These are phyloP conservation scores for Pachypsylla venusta DNA, from an alignment of 1,140 invertebrate species.

Conservation along the genomic window DNA sequence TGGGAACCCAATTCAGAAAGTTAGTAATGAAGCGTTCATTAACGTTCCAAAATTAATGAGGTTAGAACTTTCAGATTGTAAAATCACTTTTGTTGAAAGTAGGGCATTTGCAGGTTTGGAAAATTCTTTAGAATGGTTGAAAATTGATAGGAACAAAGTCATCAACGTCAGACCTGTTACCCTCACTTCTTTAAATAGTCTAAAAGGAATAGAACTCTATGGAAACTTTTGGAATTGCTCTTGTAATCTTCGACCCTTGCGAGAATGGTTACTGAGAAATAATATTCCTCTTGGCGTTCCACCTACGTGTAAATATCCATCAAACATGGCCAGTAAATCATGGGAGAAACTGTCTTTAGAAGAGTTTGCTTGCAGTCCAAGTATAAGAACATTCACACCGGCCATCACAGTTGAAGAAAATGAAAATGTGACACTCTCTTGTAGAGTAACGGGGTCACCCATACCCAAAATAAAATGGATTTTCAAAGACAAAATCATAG, in stretches of 20 bases:
- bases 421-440: constrained; percentile 54
- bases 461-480: constrained; percentile 44
- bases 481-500: constrained; percentile 35
- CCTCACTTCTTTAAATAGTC: constrained; percentile 44
- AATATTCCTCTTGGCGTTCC: constrained; percentile 56
- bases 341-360: constrained; percentile 61
- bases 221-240: constrained; percentile 70
- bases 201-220: constrained; percentile 57
- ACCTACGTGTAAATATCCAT: constrained; percentile 47
- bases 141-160: constrained; percentile 56
- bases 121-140: constrained; percentile 52
- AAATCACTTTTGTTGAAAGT: constrained; percentile 44
- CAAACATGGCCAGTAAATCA: constrained; percentile 40
- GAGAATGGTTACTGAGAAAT: constrained; percentile 58
- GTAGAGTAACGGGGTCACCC: constrained; percentile 50
- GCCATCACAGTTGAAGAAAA: constrained; percentile 44
- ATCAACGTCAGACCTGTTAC: constrained; percentile 44
- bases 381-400: constrained; percentile 38
- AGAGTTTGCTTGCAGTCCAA: constrained; percentile 62
- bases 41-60: constrained; percentile 49
- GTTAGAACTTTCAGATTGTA: constrained; percentile 54
- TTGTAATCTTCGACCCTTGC: constrained; percentile 51
- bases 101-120: constrained; percentile 54
- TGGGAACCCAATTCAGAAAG: constrained; percentile 51
- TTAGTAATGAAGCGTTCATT: constrained; percentile 51